Evolutionary conservation across 1,140 invertebrate species (phyloP).

Genomic region (Pantala flavescens): DNA sequence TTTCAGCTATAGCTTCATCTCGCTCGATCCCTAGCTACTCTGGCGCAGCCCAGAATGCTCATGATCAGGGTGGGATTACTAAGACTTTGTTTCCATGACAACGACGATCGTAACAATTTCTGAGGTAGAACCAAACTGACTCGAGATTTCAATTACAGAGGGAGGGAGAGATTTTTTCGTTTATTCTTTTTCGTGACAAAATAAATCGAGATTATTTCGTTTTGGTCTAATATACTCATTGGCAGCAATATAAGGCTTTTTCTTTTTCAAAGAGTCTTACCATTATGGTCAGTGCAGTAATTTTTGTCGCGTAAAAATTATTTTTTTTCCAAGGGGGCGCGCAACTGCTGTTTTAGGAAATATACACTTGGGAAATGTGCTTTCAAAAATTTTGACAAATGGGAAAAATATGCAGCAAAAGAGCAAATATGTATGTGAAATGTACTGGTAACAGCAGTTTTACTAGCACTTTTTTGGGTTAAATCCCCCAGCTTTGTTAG

Average conservation of each 20-base stretch:
- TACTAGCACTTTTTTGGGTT: conserved; percentile 1
- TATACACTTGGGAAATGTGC: not conserved
- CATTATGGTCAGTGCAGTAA: conserved; percentile 5
- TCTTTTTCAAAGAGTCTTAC: not conserved
- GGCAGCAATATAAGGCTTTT: conserved; percentile 2
- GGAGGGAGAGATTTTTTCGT: not conserved
- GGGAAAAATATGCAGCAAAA: not conserved
- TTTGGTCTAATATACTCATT: not conserved
- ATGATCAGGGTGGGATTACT: no score
- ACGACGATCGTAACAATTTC: not conserved
- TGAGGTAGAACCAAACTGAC: conserved; percentile 8
- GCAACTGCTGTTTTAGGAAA: not conserved
- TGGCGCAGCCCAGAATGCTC: no score
- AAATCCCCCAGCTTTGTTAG: not conserved
- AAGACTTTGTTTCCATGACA: not conserved
- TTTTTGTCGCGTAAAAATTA: not conserved
- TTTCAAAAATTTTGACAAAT: not conserved
- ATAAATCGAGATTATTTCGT: not conserved
- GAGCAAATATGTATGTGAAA: not conserved
- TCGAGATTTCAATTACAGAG: not conserved
- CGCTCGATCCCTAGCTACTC: no score
- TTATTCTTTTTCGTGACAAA: not conserved
- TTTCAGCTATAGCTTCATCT: no score
- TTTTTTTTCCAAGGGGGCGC: not conserved
- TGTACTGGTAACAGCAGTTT: conserved; percentile 1